These are phyloP conservation scores for Muscina levida DNA, from an alignment of 2,888 invertebrate species.

Conservation along the genomic window DNA sequence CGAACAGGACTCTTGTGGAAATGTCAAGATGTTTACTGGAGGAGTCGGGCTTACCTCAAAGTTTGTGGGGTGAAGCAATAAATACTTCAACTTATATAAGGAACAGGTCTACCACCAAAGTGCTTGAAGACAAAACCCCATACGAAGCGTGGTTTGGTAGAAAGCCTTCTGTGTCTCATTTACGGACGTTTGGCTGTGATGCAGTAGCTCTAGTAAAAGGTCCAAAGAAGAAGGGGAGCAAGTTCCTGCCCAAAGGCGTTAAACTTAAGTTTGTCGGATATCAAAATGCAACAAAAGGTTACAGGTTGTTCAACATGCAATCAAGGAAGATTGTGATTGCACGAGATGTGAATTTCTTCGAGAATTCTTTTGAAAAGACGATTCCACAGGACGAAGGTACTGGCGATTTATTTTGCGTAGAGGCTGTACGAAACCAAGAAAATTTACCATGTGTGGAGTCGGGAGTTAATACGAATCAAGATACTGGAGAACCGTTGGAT, in stretches of 20 bases:
- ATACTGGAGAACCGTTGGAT: background rate
- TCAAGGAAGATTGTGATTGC: slow-evolving; percentile 53
- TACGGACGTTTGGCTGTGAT: slow-evolving; percentile 8
- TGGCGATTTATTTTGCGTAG: slow-evolving; percentile 54
- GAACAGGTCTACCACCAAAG: slow-evolving; percentile 5
- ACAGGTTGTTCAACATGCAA: slow-evolving; percentile 55
- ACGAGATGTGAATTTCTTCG: slow-evolving; percentile 65
- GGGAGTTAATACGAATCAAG: background rate
- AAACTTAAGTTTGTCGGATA: slow-evolving; percentile 59
- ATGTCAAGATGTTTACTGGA: slow-evolving; percentile 51
- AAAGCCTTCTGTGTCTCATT: slow-evolving; percentile 22
- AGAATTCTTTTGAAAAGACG: slow-evolving; percentile 56
- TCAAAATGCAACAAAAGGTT: slow-evolving; percentile 53
- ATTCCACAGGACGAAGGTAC: no score
- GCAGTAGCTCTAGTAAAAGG: slow-evolving; percentile 40
- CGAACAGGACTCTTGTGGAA: slow-evolving; percentile 42
- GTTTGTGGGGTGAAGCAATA: slow-evolving; percentile 52
- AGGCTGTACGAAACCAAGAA: slow-evolving; percentile 55
- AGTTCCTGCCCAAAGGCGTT: slow-evolving; percentile 51
- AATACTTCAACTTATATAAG: slow-evolving; percentile 38
- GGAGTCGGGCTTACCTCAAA: slow-evolving; percentile 34
- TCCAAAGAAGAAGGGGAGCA: no score
- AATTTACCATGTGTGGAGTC: slow-evolving; percentile 59
- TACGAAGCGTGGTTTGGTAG: slow-evolving; percentile 33
- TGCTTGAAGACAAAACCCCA: no score